A percentile compares a stretch with the other conserved stretches of the same genome.
These are phyloP conservation scores for Masnerella sp. DNA, from an alignment of 2,888 invertebrate species.

Conservation along the genomic window DNA sequence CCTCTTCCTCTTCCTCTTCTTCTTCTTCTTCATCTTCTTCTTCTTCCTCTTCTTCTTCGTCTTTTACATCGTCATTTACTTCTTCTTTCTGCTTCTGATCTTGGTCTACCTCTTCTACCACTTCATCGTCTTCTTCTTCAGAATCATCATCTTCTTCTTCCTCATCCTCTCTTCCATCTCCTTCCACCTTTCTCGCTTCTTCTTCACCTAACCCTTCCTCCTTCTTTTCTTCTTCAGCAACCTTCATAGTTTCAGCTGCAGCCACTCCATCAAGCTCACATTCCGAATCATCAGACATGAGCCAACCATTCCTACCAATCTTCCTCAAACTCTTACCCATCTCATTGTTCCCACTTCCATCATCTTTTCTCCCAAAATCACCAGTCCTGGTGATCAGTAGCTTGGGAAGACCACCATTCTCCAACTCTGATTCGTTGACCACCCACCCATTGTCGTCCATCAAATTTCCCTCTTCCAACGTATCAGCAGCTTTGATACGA, in stretches of 20 bases:
- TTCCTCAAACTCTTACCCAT: constrained; percentile 58
- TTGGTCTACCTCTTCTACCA: neutral
- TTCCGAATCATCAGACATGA: constrained; percentile 68
- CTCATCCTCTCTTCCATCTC: neutral
- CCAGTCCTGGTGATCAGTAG: too few species aligned
- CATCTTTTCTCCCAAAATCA: neutral
- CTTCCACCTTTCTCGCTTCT: constrained; percentile 9
- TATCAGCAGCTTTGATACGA: neutral
- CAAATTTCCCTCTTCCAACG: constrained; percentile 64
- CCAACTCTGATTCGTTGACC: constrained; percentile 63
- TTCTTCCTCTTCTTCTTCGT: neutral
- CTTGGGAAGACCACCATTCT: constrained; percentile 28
- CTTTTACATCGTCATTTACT: neutral
- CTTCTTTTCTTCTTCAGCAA: constrained; percentile 10
- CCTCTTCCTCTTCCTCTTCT: neutral
- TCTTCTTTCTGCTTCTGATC: neutral
- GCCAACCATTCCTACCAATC: constrained; percentile 70
- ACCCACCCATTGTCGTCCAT: constrained; percentile 76
- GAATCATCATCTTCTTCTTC: constrained; percentile 9
- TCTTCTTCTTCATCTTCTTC: neutral
- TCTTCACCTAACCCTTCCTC: neutral
- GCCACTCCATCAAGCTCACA: constrained; percentile 64
- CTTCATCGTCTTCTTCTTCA: neutral
- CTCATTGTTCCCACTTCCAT: constrained; percentile 35
- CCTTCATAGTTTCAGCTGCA: constrained; percentile 20